Evolutionary conservation across 53 echinoderm and acorn worm genomes (phyloP), one percentile per base, ranked within the genome.

Genomic region (Hippasteria phrygiana): DNA sequence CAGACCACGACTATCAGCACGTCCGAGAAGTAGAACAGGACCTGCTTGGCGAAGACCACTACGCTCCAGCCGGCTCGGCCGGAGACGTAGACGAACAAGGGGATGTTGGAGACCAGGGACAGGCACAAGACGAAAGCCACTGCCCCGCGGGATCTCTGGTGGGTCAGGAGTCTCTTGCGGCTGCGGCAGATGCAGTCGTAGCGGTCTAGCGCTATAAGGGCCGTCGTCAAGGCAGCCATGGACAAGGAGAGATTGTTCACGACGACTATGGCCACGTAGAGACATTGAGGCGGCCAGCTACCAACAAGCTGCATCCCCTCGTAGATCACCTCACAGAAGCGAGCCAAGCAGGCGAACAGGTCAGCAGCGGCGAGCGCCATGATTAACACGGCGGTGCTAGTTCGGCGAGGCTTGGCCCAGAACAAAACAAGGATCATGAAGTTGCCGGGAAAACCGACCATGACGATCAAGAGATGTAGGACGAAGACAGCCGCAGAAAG

Each of bases 371-470:
- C 90, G 26, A 90, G 90, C 28, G 87, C 67, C 42, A 93, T 87
- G 81, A 93, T 88, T 36, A 93, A 50, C 18, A 90, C 53, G 13
- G 87, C 75, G 11, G 93, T 90, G 33, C 74, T 87, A 24, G 80
- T 87, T 43, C 73, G 79, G 1, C 59, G 75, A 1, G 54, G 37
- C 47, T 93, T 93, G 71, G 42, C 42, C 73, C 38, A 59, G 75
- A 43, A 93, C 18, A 87, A 90, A 2, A 64, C 66, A 7, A 93
- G 24, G 66, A 90, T 81, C 4, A 90, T 36, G 24, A 59, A 6
- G 33, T 93, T 93, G 36, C 93, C 93, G 1, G 93, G 90, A 14
- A 93, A 35, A 1, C 93, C 93, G n/a, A 90, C 42, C 12, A 80
- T 17, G 17, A 86, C 33, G 14, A 93, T 74, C 32, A 88, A 16